Evolutionary conservation across 2,888 invertebrate genomes (phyloP), one percentile per base, ranked within the genome.

Genomic region (Heteromurus nitidus): DNA sequence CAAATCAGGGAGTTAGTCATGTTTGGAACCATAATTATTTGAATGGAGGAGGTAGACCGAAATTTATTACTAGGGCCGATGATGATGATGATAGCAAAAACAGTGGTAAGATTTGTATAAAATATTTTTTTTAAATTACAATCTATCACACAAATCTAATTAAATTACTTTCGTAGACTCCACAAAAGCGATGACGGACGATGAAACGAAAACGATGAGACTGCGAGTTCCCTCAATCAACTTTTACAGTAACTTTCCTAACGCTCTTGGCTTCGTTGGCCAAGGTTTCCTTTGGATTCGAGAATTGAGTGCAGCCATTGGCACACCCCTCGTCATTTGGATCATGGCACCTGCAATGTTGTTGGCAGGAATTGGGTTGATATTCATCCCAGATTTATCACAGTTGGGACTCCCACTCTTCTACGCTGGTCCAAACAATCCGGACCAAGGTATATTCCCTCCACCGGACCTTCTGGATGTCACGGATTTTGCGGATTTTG

Each of bases 301-400:
- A 7, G 80, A 80, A 53, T 31, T 80, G 7, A 62, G 67, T 30
- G 67, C 72, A 13, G 80, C 80, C 0, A 13, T 80, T 3, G 80
- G 80, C 24, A 74, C 80, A 5, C 80, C 80, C 0, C n/a, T 80
- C 11, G 68, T 74, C 1, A 67, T 80, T 9, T 80, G 53, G 44
- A 62, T 80, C 7, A n/a, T 65, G 5, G 30, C 74, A 2, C 44
- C 62, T 31, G 68, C 74, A 0, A 55, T 74, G 24, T 13, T 74
- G 5, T 28, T 80, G 1, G 20, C 67, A 11, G 80, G 80, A 1
- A 31, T 80, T 2, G 80, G 80, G 24, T 47, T 80, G 18, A 68
- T 80, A 47, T 80, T 80, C 62, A 47, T 80, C 9, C 80, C 80
- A 7, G 80, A 80, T 28, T 24, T 74, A 18, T 74, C 80, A 1